Evolutionary conservation across 2,888 invertebrate genomes (phyloP), one percentile per base, ranked within the genome.

Genomic region (Rotaria magnacalcarata): DNA sequence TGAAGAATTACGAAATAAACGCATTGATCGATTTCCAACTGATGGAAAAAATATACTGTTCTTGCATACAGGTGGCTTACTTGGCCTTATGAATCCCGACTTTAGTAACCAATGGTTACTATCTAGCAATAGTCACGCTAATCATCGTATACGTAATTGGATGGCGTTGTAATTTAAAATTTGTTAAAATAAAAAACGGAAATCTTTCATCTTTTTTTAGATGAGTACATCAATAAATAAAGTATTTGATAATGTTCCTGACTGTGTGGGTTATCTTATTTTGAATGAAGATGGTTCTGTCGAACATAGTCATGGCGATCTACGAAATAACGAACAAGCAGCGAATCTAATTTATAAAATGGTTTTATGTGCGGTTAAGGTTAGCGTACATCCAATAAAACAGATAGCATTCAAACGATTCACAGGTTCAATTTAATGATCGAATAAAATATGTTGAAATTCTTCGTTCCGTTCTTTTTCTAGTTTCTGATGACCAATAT

Each of bases 61-160:
- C 80, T 56, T 86, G 56, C 86, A 86, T 54, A 86, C 86, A 43
- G 86, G 86, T 58, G 86, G 86, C 27, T 75, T 85, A 60, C 58
- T 86, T 19, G 86, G 86, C 8, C n/a, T 80, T 14, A 80, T 80
- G 80, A 85, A 85, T 85, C 85, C 85, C 34, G 85, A 85, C n/a
- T 54, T 43, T 47, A 56, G 58, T 16, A 75, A 86, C 24, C 80
- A 80, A 47, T 80, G 80, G 80, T n/a, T 47, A 80, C 16, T 7
- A 67, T 67, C 34, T 0, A 47, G n/a, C 47, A 43, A 80, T 43
- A 80, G 10, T 80, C 75, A 75, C 24, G 2, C 21, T 0, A 21
- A 75, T 43, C 0, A 21, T 7, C 8, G 47, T 47, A 80, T 80
- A 10, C 43, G n/a, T 4, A 47, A 80, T 47, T 80, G 80, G 80